A percentile compares a stretch with the other conserved stretches of the same genome.
Evolutionary conservation across 2,113 vertebrate species (phyloP).

Genomic region (Mohoua ochrocephala): DNA sequence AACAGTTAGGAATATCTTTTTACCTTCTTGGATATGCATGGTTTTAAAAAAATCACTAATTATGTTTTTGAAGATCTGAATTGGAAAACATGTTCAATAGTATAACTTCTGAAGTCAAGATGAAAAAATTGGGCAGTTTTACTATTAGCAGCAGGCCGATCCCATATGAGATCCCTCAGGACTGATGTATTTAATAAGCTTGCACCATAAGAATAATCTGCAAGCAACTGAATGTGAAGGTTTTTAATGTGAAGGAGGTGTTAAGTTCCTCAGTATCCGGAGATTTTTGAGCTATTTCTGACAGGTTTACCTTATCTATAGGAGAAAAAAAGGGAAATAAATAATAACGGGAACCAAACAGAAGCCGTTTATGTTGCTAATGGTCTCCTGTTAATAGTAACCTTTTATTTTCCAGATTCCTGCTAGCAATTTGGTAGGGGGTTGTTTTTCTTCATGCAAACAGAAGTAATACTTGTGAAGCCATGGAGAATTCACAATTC

Average conservation of each 20-base stretch:
- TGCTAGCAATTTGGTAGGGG: not conserved
- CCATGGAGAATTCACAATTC: not conserved
- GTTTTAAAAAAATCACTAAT: not conserved
- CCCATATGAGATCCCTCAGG: not conserved
- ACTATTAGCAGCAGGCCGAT: not conserved
- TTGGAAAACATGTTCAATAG: accelerated
- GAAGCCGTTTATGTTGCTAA: not conserved
- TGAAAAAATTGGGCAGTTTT: not conserved
- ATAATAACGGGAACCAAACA: not conserved
- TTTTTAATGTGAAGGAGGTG: not conserved
- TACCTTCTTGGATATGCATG: not conserved
- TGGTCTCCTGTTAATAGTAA: not conserved
- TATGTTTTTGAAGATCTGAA: not conserved
- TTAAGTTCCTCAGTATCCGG: not conserved
- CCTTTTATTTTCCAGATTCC: not conserved
- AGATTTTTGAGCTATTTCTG: not conserved
- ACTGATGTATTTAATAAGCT: not conserved
- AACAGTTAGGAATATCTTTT: not conserved
- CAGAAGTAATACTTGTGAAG: not conserved
- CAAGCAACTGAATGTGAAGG: not conserved
- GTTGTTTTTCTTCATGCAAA: not conserved
- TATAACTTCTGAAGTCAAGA: not conserved
- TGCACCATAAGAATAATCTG: not conserved
- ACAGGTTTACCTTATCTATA: not conserved
- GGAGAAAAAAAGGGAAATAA: not conserved